Evolutionary conservation across 2,888 invertebrate genomes (phyloP), one percentile per base, ranked within the genome.

Genomic region (Cryptocephalus moraei): DNA sequence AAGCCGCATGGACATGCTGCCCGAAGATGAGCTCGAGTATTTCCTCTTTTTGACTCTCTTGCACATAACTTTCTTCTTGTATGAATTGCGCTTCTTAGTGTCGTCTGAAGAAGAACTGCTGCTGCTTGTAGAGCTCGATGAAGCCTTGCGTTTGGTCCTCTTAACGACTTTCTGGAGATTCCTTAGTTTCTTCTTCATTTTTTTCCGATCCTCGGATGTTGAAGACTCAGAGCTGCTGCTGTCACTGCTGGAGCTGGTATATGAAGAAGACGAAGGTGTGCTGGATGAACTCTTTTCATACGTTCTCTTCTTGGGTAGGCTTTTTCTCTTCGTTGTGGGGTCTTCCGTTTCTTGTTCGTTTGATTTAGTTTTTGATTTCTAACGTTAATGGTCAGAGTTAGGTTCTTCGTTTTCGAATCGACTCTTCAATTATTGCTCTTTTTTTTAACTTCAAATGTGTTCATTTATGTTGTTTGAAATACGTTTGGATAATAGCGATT

Each of bases 1-100:
- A 93, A 9, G 86, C 86, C 82, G n/a, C n/a, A 90, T 83, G 1
- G 81, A 78, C 70, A 38, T 33, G 38, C 41, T 45, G 44, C 47
- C 45, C 10, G 47, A 48, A 31, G 44, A 43, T 33, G 47, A 43
- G 2, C 47, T 44, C n/a, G 11, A 33, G 13, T 43, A 43, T 44
- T 33, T 12, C 33, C 33, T 46, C 38, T 46, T 45, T 41, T 40
- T 46, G 32, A 34, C n/a, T 31, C 22, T 44, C 32, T 45, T 43
- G 13, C 40, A 33, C 11, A 39, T 38, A 8, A 14, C 22, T 39
- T 39, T 33, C 14, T 40, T 40, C 40, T 40, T 40, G 10, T 8
- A 6, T 12, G 11, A 12, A 10, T 40, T 13, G n/a, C 22, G 10
- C 11, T 4, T 40, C 10, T 13, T 13, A 2, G 6, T 13, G 2